phyloP scores from a whole-genome alignment of 2,797 vertebrate genomes.

The Tragelaphus eurycerus region DNA sequence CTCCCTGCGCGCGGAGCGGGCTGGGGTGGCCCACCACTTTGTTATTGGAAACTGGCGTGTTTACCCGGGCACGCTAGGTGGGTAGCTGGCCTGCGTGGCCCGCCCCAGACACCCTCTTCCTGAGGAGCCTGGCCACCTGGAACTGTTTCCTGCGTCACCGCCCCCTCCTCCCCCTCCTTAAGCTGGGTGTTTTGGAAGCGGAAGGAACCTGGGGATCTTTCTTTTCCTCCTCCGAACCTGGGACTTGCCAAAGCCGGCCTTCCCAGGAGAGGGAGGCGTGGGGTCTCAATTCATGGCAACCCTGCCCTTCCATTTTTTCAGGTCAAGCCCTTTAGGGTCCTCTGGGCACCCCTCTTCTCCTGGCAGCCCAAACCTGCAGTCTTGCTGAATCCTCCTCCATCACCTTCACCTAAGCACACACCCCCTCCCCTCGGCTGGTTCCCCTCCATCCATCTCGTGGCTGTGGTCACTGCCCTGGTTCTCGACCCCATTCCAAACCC shows the following conservation, averaged over 20 bases:
- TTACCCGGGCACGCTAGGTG: background rate
- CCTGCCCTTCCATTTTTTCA: background rate
- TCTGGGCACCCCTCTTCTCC: background rate
- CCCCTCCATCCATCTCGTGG: background rate
- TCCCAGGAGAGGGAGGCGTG: background rate
- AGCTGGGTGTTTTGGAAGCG: background rate
- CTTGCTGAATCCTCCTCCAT: no score
- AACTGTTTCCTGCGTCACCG: background rate
- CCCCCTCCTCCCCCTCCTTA: background rate
- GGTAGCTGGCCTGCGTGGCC: background rate
- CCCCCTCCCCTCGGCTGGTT: fast-evolving
- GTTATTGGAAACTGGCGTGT: slow-evolving; percentile 5
- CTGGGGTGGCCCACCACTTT: background rate
- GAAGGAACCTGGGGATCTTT: background rate
- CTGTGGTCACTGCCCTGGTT: background rate
- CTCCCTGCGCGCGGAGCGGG: background rate
- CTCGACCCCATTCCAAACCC: background rate
- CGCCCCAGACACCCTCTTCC: background rate
- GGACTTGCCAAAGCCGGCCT: background rate
- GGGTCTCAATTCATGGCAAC: background rate
- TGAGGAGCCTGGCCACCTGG: background rate
- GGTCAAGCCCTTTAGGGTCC: background rate
- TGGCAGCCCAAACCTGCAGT: background rate
- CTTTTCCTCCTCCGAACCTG: background rate
- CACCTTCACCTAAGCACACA: background rate